Evolutionary conservation across 2,113 vertebrate genomes (phyloP), one percentile per base, ranked within the genome.

Genomic region (Tichodroma muraria): DNA sequence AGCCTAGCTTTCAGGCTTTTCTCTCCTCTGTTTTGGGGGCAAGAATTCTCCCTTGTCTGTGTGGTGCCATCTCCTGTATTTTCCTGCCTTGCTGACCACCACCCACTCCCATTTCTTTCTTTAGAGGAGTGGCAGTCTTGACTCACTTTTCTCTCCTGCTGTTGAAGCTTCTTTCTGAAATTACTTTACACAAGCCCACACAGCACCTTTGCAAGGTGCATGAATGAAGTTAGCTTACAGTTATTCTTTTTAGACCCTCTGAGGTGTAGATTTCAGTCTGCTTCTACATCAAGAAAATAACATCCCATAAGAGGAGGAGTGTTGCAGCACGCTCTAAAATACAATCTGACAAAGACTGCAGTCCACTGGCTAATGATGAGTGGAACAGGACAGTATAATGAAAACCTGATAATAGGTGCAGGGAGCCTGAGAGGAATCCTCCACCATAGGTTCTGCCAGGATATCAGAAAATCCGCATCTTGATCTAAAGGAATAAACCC

Each of bases 351-450:
- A 27, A 33, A 66, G 56, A 24, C 22, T 59, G 54, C 25, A 40
- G 50, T 54, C 70, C 27, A 13, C 20, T 59, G 65, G 50, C 44
- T 72, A 45, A 54, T 1, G 3, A 44, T 0, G 0, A 79, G 5
- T 45, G 30, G 57, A n/a, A 76, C 30, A 57, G 56, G 30, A 61
- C 37, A 42, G 21, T 30, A 33, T 23, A 56, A 40, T 23, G 10
- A 88, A 33, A 93, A 50, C 24, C 37, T 3, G 1, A 3, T 66
- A 61, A 77, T 18, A 37, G 22, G 6, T 68, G 59, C 6, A 85
- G 49, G n/a, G 17, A 94, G 30, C 49, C 35, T 9, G 53, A 72
- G 69, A 75, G 37, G 17, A 93, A 79, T 68, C 47, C 16, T 80
- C 65, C 75, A 25, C n/a, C 65, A 3, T 4, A 64, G 38, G 12